Evolutionary conservation across 1,140 invertebrate species (phyloP).

Genomic region (Lethrus apterus): DNA sequence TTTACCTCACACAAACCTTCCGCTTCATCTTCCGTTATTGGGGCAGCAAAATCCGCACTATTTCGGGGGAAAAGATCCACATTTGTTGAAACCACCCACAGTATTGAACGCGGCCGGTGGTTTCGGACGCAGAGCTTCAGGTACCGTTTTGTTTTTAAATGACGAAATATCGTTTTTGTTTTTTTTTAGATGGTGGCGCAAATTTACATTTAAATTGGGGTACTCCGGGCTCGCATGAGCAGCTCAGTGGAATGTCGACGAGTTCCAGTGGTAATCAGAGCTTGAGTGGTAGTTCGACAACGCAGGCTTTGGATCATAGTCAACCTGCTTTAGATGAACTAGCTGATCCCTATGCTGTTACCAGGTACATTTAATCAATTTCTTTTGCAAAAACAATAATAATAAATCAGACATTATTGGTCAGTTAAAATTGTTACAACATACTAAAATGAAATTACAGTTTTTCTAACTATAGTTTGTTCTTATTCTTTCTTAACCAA

Average conservation of each 20-base stretch:
- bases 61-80: slow-evolving; percentile 87
- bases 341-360: slow-evolving; percentile 44
- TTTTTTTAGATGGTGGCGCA: slow-evolving; percentile 74
- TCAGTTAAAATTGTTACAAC: no score
- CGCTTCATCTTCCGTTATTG: slow-evolving; percentile 65
- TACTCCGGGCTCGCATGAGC: slow-evolving; percentile 36
- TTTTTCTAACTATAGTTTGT: no score
- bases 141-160: slow-evolving; percentile 9
- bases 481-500: no score
- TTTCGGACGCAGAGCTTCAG: slow-evolving; percentile 83
- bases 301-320: slow-evolving; percentile 28
- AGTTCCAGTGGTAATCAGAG: slow-evolving; percentile 37
- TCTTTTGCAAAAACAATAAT: neutral
- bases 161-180: neutral
- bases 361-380: slow-evolving; percentile 37
- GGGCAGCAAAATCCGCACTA: slow-evolving; percentile 72
- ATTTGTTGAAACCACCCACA: slow-evolving; percentile 84
- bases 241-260: slow-evolving; percentile 36
- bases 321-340: slow-evolving; percentile 41
- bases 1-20: slow-evolving; percentile 58
- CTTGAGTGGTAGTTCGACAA: slow-evolving; percentile 28
- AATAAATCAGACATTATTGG: neutral
- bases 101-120: slow-evolving; percentile 76
- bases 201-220: slow-evolving; percentile 73
- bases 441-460: no score